Evolutionary conservation across 2,797 vertebrate species (phyloP).

Genomic region (Enoplosus armatus): DNA sequence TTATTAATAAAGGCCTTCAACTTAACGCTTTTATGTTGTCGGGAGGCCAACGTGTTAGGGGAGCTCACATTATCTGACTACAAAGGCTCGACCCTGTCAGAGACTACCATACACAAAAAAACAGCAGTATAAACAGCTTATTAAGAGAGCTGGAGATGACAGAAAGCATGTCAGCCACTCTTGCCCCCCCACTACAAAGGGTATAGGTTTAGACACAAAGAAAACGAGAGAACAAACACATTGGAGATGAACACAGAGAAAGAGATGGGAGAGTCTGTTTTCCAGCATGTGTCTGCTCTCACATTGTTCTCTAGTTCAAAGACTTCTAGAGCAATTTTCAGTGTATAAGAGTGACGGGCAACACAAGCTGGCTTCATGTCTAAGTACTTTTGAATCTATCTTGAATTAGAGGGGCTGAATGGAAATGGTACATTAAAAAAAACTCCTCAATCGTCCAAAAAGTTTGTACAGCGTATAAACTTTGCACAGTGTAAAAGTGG

Average conservation of each 20-base stretch:
- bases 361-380: background rate
- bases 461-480: background rate
- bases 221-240: constrained; percentile 25
- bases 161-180: constrained; percentile 32
- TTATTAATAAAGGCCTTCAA: constrained; percentile 47
- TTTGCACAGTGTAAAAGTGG: background rate
- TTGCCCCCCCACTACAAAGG: constrained; percentile 56
- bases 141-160: constrained; percentile 51
- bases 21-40: constrained; percentile 37
- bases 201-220: constrained; percentile 36
- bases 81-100: constrained; percentile 61
- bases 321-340: constrained; percentile 11
- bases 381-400: background rate
- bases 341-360: background rate
- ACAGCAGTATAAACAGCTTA: constrained; percentile 56
- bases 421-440: background rate
- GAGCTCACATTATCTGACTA: constrained; percentile 51
- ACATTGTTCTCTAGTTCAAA: constrained; percentile 39
- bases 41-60: constrained; percentile 16
- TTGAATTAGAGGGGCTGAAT: background rate
- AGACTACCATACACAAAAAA: constrained; percentile 38
- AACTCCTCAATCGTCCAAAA: background rate
- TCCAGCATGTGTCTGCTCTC: constrained; percentile 6
- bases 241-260: constrained; percentile 23
- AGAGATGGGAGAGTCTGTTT: constrained; percentile 12